Percentiles rank a stretch among this genome's conserved stretches.
Conservation (phyloP, 23 tunicate genomes). For the Styela clava region DNA sequence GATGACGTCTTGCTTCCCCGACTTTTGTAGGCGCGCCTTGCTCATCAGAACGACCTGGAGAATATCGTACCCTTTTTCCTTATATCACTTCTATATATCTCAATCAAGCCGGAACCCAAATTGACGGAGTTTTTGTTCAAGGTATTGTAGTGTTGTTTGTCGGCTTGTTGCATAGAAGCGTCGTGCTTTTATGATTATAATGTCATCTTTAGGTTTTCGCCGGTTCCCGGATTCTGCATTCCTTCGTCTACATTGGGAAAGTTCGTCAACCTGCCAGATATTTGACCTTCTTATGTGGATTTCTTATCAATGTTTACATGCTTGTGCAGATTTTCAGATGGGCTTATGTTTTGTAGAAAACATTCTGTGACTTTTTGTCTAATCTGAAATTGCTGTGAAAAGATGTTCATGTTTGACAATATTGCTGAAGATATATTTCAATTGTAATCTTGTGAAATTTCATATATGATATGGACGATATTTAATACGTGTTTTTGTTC, state of each 20-base stretch:
- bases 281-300: slow-evolving; percentile 20
- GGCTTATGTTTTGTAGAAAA: no score
- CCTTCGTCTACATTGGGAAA: slow-evolving; percentile 34
- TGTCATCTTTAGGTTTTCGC: slow-evolving; percentile 34
- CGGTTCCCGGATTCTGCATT: slow-evolving; percentile 32
- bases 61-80: slow-evolving; percentile 74
- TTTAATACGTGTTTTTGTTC: no score
- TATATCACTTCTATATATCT: slow-evolving; percentile 41
- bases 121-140: slow-evolving; percentile 59
- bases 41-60: slow-evolving; percentile 83
- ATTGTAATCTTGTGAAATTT: no score
- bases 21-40: slow-evolving; percentile 14
- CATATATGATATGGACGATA: no score
- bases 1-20: no score
- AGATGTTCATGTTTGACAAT: no score
- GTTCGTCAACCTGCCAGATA: slow-evolving; percentile 39
- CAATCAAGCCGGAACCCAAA: slow-evolving; percentile 42
- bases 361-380: no score
- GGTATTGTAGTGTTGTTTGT: slow-evolving; percentile 27
- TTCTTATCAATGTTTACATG: slow-evolving; percentile 29
- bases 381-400: no score
- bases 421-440: no score
- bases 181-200: background rate
- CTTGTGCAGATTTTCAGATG: slow-evolving; percentile 14
- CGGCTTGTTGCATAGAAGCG: background rate